Evolutionary conservation across 2,113 vertebrate species (phyloP).

Genomic region (Elephantulus edwardii): DNA sequence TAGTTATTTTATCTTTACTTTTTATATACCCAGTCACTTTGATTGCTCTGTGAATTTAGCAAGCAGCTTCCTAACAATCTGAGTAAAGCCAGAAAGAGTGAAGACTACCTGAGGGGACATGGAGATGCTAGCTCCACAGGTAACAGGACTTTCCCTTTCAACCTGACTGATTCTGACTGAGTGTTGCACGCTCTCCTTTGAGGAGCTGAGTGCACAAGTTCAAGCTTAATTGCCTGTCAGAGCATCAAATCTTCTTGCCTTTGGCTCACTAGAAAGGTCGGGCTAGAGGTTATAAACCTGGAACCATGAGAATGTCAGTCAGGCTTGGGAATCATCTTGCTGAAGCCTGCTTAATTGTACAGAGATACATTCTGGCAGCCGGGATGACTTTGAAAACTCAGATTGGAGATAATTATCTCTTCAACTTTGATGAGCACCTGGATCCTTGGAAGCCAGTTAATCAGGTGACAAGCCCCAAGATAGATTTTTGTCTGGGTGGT

Average conservation of each 20-base stretch:
- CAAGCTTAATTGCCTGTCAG: background rate
- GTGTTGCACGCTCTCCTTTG: background rate
- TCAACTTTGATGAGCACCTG: background rate
- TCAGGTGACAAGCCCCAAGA: background rate
- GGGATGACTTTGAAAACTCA: background rate
- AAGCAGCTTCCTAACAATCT: background rate
- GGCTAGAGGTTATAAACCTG: background rate
- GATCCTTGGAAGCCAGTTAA: background rate
- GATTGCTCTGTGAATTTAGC: background rate
- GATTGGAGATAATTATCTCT: background rate
- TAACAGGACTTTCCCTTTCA: background rate
- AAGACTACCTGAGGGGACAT: background rate
- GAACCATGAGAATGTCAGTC: rapidly evolving
- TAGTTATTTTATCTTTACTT: background rate
- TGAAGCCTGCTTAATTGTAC: background rate
- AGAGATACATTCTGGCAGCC: background rate
- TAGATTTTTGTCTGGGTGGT: background rate
- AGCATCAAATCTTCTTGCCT: background rate
- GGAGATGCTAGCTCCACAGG: background rate
- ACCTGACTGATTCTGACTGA: background rate
- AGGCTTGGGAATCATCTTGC: background rate
- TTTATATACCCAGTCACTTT: background rate
- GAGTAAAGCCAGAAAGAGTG: background rate
- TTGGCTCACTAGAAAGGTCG: background rate
- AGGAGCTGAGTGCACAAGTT: background rate